Conservation (phyloP, 2,888 invertebrate genomes). For the Polydrusus pterygomalis region DNA sequence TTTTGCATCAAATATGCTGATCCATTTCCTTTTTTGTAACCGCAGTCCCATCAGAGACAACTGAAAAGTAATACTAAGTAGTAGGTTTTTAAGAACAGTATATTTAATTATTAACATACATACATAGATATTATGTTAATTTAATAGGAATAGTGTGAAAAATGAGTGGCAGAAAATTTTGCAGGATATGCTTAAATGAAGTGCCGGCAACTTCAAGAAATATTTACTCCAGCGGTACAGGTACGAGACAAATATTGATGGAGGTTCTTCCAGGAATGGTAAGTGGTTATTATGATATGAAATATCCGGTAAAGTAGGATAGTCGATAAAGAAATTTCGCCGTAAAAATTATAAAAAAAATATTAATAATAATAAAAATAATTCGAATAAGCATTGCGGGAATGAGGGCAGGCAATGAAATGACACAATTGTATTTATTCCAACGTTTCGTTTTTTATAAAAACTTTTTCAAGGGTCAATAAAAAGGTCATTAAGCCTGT, state of each 20-base stretch:
- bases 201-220: not conserved
- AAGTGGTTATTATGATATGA: not conserved
- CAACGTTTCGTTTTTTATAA: no score
- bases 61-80: not conserved
- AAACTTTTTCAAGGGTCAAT: no score
- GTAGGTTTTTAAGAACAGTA: not conserved
- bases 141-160: not conserved
- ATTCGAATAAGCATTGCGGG: no score
- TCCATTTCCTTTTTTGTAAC: not conserved
- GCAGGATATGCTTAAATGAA: not conserved
- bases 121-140: no score
- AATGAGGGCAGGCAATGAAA: no score
- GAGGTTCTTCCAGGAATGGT: slow-evolving; percentile 34
- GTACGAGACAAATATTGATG: not conserved
- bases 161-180: slow-evolving; percentile 10
- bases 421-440: no score
- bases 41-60: not conserved
- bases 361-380: no score
- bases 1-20: not conserved
- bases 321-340: no score
- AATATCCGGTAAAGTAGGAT: no score
- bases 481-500: no score
- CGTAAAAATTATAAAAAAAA: no score
- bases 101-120: no score
- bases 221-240: not conserved